phyloP scores from a whole-genome alignment of 2,888 invertebrate species.

The Boloria euphrosyne region DNA sequence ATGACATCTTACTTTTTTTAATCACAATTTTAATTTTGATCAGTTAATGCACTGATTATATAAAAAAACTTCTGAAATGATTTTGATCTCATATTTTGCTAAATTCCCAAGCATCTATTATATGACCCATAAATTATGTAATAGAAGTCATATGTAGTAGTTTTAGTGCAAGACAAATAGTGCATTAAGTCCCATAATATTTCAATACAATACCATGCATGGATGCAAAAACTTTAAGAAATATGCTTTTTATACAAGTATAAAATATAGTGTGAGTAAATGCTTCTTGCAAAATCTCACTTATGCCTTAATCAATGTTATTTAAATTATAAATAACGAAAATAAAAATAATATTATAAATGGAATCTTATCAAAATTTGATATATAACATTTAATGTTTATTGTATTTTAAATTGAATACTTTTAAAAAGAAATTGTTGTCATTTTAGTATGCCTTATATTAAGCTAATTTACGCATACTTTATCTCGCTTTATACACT shows the following conservation, averaged over 20 bases:
- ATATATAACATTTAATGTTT: neutral
- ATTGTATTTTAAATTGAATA: neutral
- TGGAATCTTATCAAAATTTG: neutral
- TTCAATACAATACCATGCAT: constrained; percentile 18
- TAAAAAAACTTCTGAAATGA: constrained; percentile 7
- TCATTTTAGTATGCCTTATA: neutral
- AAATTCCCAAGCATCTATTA: constrained; percentile 1
- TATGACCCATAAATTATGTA: neutral
- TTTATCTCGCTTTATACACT: constrained; percentile 26
- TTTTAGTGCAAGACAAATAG: constrained; percentile 15
- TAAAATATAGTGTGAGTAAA: constrained; percentile 25
- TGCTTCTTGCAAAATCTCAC: constrained; percentile 22
- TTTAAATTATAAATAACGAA: neutral
- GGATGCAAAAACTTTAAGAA: constrained; percentile 12
- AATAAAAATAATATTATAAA: neutral
- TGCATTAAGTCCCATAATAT: constrained; percentile 14
- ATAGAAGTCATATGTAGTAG: constrained; percentile 2
- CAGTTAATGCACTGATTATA: neutral
- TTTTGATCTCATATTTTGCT: neutral
- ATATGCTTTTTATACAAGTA: constrained; percentile 25
- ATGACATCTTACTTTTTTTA: neutral
- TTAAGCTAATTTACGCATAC: constrained; percentile 12
- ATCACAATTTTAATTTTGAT: neutral
- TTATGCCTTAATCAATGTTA: constrained; percentile 14
- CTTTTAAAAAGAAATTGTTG: neutral